Base-by-base conservation (phyloP, 1,140 invertebrate genomes). In the Drosophila pachea region DNA sequence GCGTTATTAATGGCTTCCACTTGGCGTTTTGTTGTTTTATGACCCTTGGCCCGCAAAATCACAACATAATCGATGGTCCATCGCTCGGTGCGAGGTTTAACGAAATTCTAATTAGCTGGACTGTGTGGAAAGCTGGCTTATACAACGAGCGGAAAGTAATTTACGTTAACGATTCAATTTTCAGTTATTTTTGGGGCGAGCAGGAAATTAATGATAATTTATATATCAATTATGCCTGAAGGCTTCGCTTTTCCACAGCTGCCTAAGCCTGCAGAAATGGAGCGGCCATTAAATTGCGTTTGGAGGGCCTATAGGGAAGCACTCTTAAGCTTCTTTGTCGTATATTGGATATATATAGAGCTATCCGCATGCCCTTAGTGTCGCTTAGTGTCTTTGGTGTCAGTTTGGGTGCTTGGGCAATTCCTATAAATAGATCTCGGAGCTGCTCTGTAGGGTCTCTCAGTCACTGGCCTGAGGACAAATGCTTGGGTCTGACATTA, bases 1-100 rank as follows among this genome's bases (percentile, higher is more conserved):
- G 69, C 47, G 78, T 83, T 79, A 83, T 84, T 83, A 74, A 83
- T 76, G 74, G 68, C 56, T 59, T 76, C 65, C 53, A 78, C 68
- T 67, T 65, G 45, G 73, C 65, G 45, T 73, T 76, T 84, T 70
- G 76, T 73, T 76, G 73, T 75, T 83, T 83, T 83, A 83, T 75
- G 68, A 73, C 68, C 50, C 48, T 62, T 74, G 42, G 22, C 22
- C 31, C 9, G 38, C 42, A 11, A 56, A 64, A 69, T 45, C 54
- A 68, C 61, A 58, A 68, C 64, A 54, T 62, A 82, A 83, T 76
- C 55, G 73, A 56, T 16, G 43, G 31, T 29, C 29, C 14, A 45
- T 7, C 22, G 29, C 5, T 31, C 43, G 29, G 29, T 56, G 53
- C 43, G 53, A 56, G 40, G 4, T 32, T 33, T 56, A 56, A 33